phyloP scores from a whole-genome alignment of 2,113 vertebrate species.

The Rhinopomastus cyanomelas region DNA sequence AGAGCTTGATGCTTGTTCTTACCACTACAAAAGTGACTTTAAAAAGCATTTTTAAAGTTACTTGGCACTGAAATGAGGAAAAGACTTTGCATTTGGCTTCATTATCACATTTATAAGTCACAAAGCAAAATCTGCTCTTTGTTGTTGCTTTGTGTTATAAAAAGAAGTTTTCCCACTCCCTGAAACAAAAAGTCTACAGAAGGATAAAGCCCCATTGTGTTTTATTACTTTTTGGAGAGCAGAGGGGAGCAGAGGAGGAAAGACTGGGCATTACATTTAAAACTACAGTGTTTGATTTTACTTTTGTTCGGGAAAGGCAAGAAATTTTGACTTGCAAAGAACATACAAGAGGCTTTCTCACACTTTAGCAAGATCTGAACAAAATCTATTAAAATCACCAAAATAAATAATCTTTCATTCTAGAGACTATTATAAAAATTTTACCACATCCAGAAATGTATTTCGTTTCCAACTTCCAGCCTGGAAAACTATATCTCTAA shows the following conservation, averaged over 20 bases:
- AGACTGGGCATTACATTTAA: not conserved
- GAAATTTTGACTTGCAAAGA: not conserved
- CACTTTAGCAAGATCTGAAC: not conserved
- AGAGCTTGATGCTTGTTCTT: not conserved
- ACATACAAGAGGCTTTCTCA: not conserved
- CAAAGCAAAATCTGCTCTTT: not conserved
- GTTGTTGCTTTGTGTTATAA: not conserved
- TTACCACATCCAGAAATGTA: not conserved
- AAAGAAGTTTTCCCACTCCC: not conserved
- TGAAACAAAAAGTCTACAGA: not conserved
- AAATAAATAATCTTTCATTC: not conserved
- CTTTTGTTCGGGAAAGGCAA: not conserved
- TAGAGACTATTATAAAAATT: not conserved
- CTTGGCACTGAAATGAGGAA: not conserved
- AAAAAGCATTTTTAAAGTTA: not conserved
- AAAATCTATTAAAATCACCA: not conserved
- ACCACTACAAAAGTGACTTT: not conserved
- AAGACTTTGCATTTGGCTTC: not conserved
- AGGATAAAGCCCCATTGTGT: not conserved
- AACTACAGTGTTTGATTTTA: not conserved
- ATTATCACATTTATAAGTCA: not conserved
- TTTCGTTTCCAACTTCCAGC: not conserved
- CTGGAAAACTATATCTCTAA: not conserved
- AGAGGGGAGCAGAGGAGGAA: not conserved
- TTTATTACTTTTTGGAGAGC: not conserved